A percentile compares a stretch with the other conserved stretches of the same genome.
phyloP scores from a whole-genome alignment of 1,140 invertebrate genomes.

The Lepidotrigona ventralis region DNA sequence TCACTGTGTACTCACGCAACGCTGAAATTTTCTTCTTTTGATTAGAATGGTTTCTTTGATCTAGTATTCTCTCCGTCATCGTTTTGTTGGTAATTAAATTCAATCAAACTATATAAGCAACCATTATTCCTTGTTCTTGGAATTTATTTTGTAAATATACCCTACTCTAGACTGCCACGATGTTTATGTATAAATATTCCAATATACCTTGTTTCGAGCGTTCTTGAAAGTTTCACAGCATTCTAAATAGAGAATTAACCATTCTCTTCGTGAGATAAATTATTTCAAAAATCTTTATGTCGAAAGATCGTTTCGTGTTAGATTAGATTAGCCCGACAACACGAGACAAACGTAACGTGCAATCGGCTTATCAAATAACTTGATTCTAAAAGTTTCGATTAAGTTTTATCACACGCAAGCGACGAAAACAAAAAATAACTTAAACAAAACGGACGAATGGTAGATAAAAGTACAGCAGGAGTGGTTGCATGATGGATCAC shows the following conservation, averaged over 20 bases:
- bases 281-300: not conserved
- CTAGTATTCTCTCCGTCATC: too few relatives aligned
- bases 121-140: too few relatives aligned
- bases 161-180: not conserved
- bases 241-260: not conserved
- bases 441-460: not conserved
- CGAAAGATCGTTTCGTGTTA: not conserved
- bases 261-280: not conserved
- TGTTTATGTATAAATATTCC: not conserved
- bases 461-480: not conserved
- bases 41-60: not conserved
- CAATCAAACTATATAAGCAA: too few relatives aligned
- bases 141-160: not conserved
- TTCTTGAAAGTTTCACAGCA: not conserved
- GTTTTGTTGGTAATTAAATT: too few relatives aligned
- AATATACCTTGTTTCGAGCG: not conserved
- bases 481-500: constrained; percentile 3
- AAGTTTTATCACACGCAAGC: not conserved
- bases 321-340: not conserved
- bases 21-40: not conserved
- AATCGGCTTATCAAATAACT: not conserved
- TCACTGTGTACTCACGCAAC: not conserved
- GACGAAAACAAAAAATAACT: not conserved
- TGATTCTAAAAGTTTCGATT: not conserved
- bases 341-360: not conserved